Evolutionary conservation across 1,140 invertebrate species (phyloP), one percentile per base, ranked within the genome.

Genomic region (Cepaea nemoralis): DNA sequence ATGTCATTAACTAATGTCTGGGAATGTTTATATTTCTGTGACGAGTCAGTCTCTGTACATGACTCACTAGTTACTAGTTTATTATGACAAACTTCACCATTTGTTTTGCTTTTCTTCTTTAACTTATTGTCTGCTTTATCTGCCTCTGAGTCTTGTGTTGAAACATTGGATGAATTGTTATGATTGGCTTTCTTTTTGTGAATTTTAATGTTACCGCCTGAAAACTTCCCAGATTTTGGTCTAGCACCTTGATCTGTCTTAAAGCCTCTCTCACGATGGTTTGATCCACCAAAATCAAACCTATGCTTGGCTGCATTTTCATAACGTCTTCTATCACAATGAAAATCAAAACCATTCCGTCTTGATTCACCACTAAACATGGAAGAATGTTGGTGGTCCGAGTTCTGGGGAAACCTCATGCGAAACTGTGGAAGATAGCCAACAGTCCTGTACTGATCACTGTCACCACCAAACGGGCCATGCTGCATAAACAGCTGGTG

Each of bases 401-500:
- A 50, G 59, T 31, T 12, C 8, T 59, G 75, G 19, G 50, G 55
- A 63, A 59, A 39, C 10, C 31, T 12, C 33, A 77, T 27, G 31
- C 31, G 24, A 27, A 69, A 69, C 14, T 69, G 66, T 48, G 33
- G 37, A 48, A 63, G 59, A 35, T 63, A 78, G 39, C 39, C 35
- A 31, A 35, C 35, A 24, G 84, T 83, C 69, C 85, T 83, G 66
- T 80, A 84, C 35, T 84, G 83, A 31, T 85, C 82, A 24, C 82
- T 69, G 55, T 79, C 63, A 39, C 69, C 16, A 40, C 83, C 76
- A 78, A 76, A 75, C 24, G 81, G 59, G 31, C 75, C 31, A 42
- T 77, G 39, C 73, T 84, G 77, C 77, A 81, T 45, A 50, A 81
- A 63, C 10, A 67, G 14, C 69, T 79, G 71, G 67, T 79, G 67